Base-by-base conservation (phyloP, 2,888 invertebrate genomes). In the Steinernema carpocapsae region DNA sequence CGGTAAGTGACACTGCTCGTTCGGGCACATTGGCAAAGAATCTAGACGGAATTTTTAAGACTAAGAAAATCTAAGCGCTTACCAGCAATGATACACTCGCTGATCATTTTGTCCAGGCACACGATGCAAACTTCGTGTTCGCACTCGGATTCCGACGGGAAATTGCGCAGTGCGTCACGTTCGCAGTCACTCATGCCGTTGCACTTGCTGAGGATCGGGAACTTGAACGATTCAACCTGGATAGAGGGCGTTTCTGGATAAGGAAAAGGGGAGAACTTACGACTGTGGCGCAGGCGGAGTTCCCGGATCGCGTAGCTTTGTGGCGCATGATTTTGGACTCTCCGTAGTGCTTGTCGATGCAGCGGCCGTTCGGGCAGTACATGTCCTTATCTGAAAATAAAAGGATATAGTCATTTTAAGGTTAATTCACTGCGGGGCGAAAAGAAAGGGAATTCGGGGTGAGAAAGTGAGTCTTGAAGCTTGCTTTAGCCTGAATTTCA, bases 61-160 rank as follows among this genome's bases (percentile, higher is more conserved):
- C 22, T 12, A 51, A 10, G 24, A 24, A 32, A 56, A 56, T 6
- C 10, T 56, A 12, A 19, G 37, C n/a, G n/a, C 71, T 6, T 6
- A 76, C 74, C 77, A 32, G 51, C 59, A 43, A 72, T 45, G 46
- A 45, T 17, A 71, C 82, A 82, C 56, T 79, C 80, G 64, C 77
- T 78, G 48, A 84, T 75, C 73, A 78, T 80, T 24, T 72, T 42
- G 51, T 74, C 75, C 51, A 83, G 71, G 70, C 83, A 83, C 19
- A 71, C 72, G 7, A 82, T 26, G 73, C 83, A 83, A 12, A 82
- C 80, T 12, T 80, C 81, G 71, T 83, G 83, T n/a, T 83, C 83
- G 72, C 83, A 83, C 70, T 83, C 83, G 29, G 76, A 75, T 70
- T 82, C 83, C 29, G 82, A 82, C 22, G 83, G 83, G 48, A 83